Base-by-base conservation (phyloP, 2,797 vertebrate species). In the Sarcoramphus papa region DNA sequence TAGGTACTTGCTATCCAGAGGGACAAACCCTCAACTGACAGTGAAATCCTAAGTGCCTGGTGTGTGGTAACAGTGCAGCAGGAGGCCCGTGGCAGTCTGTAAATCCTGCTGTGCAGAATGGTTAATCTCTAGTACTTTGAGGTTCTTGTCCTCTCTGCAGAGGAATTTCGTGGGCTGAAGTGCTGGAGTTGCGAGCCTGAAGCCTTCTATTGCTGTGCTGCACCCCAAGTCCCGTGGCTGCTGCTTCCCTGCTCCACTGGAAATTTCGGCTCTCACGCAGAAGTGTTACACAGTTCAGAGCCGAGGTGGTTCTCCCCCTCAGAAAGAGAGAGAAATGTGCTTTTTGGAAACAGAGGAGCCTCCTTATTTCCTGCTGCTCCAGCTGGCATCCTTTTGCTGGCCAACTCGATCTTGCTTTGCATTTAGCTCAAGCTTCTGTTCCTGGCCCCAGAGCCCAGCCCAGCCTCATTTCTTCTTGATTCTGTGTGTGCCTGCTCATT, bases 281-380 rank as follows among this genome's bases (percentile, higher is more conserved):
- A 30, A 60, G 19, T 20, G 23, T 90, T 33, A 23, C 76, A n/a
- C 48, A 73, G 92, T 75, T 85, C 78, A 72, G 81, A 85, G 93
- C 81, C 0, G 5, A 62, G 72, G 41, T n/a, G 48, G 31, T 65
- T 92, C 72, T 62, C 62, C 77, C 64, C 47, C 60, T 80, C 8
- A 18, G 37, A 53, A 80, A 19, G 56, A 92, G 63, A 62, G 53
- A 86, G 85, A 93, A 95, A 84, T 65, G 79, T 63, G 75, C 73
- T 65, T 74, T 74, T 88, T 86, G 91, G 89, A 81, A 96, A 65
- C 86, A 88, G 91, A 33, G 1, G 82, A 93, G 78, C 82, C 81
- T 95, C 89, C 92, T 95, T 64, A 85, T 86, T 96, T 95, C 97
- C 95, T 93, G 89, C 94, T 92, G 81, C 93, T 96, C 96, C 85